Evolutionary conservation across 2,113 vertebrate species (phyloP).

Genomic region (Promerops cafer): DNA sequence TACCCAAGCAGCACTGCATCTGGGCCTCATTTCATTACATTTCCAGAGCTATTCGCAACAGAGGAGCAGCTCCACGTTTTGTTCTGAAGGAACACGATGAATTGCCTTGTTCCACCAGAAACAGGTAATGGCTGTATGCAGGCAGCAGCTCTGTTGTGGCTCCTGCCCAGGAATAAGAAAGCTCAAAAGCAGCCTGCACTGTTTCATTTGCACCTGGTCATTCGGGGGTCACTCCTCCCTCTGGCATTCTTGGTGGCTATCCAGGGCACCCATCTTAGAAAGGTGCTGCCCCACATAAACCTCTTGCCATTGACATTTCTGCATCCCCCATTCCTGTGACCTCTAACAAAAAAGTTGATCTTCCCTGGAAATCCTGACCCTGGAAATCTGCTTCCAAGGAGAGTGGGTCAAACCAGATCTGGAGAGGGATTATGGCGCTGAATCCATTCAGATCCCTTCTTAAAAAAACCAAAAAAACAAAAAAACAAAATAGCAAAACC

Average conservation of each 20-base stretch:
- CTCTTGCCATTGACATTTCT: not conserved
- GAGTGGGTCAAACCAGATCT: not conserved
- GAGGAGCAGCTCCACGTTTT: not conserved
- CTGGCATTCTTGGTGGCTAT: not conserved
- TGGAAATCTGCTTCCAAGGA: not conserved
- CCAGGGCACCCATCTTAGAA: not conserved
- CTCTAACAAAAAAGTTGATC: not conserved
- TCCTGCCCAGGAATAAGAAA: not conserved
- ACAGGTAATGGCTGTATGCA: accelerated
- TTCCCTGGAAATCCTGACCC: not conserved
- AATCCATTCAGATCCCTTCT: not conserved
- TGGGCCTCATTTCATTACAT: accelerated
- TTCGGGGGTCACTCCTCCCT: not conserved
- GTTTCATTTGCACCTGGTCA: not conserved
- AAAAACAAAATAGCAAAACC: not conserved
- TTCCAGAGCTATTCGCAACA: not conserved
- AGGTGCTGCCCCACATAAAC: not conserved
- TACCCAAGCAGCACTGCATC: not conserved
- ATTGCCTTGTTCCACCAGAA: not conserved
- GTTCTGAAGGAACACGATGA: not conserved
- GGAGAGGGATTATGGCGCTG: not conserved
- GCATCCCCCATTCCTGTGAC: not conserved
- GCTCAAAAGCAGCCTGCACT: not conserved
- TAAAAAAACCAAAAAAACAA: not conserved
- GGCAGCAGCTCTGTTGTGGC: not conserved